Base-by-base conservation (phyloP, 2,113 vertebrate genomes). In the Burhinus oedicnemus region DNA sequence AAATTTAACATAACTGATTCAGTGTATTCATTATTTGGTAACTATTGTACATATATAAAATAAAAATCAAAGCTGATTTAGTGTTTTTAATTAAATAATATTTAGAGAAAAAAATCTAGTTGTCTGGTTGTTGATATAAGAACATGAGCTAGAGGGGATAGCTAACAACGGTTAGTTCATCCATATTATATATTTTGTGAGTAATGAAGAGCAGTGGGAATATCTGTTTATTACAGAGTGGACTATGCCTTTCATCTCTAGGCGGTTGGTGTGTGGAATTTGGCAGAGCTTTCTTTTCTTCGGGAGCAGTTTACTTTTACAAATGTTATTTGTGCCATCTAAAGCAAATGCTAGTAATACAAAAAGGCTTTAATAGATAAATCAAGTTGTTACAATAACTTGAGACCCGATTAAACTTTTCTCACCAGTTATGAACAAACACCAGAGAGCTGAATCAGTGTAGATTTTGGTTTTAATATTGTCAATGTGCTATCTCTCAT, bases 1-100 rank as follows among this genome's bases (percentile, higher is more conserved):
- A 82, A 96, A 96, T 95, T 95, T 96, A 97, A 97, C 97, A 96
- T 95, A 98, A 98, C 95, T 83, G 88, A 98, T 97, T 95, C 85
- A 92, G 77, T 97, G 77, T 98, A 98, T 97, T 97, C 93, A 93
- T 97, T 96, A 97, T 97, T 98, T 98, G 97, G 97, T 97, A 98
- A 98, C 83, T 97, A 75, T 71, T 98, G 98, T 98, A 98, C 91
- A 98, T 98, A 98, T 95, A 98, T 98, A 96, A 98, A 98, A 98
- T 98, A 98, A 98, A 98, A 97, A 83, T 98, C 78, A 97, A 98
- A 97, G 91, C 93, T 97, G 87, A 98, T 97, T 65, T 98, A 98
- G 94, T 98, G 97, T 97, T 98, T 98, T 97, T 97, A 97, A 97
- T 98, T 98, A 98, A 97, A 98, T 97, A 79, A 25, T 77, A 97